Evolutionary conservation across 1,140 invertebrate genomes (phyloP).

Genomic region (Nephila pilipes): DNA sequence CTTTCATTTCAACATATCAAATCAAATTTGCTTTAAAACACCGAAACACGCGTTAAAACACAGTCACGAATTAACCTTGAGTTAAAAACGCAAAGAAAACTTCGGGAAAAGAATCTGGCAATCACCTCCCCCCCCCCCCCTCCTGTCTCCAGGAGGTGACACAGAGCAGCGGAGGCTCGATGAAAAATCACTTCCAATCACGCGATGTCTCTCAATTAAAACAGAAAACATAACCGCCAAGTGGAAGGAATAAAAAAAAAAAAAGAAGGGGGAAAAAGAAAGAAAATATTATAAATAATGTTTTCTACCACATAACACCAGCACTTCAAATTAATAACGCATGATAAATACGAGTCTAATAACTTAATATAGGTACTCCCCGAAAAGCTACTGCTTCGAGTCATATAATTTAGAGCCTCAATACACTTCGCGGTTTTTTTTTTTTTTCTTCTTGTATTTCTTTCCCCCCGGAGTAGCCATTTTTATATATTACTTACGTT

Average conservation of each 20-base stretch:
- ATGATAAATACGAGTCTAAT: constrained; percentile 75
- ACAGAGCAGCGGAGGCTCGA: not conserved
- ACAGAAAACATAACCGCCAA: constrained; percentile 47
- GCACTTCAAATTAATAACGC: constrained; percentile 72
- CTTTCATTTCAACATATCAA: not conserved
- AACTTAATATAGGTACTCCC: constrained; percentile 72
- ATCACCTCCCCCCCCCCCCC: not conserved
- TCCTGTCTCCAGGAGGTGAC: constrained; percentile 53
- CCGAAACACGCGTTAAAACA: not conserved
- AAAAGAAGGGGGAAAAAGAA: not conserved
- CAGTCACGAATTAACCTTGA: constrained; percentile 50
- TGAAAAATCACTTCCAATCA: constrained; percentile 68
- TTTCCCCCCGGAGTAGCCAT: not conserved
- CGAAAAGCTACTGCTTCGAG: not conserved
- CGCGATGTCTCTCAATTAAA: constrained; percentile 61
- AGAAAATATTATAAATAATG: constrained; percentile 7
- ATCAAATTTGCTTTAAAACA: constrained; percentile 10
- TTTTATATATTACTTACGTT: constrained; percentile 31
- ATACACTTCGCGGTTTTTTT: not conserved
- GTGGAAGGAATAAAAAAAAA: constrained; percentile 27
- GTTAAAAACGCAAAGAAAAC: not conserved
- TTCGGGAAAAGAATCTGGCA: not conserved
- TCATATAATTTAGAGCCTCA: constrained; percentile 54
- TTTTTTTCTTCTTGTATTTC: constrained; percentile 20
- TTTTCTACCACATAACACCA: constrained; percentile 28